Evolutionary conservation across 2,888 invertebrate species (phyloP), one percentile per base, ranked within the genome.

Genomic region (Cantharis nigra): DNA sequence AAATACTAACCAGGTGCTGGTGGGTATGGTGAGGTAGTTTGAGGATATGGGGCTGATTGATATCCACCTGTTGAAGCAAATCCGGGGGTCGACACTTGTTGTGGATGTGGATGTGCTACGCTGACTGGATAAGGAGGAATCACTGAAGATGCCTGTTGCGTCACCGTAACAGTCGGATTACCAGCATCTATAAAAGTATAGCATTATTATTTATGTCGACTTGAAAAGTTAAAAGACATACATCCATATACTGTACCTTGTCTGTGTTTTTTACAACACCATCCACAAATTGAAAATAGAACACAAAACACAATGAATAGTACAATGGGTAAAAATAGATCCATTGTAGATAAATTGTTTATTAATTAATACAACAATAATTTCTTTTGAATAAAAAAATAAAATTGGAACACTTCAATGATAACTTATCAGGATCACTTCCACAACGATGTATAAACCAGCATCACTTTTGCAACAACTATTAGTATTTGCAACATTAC

Each of bases 231-330:
- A 30, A 70, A 16, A 3, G 5, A 80, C 82, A 80, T 78, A 83
- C 82, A 76, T 69, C 82, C 81, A 63, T 81, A 81, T 0, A 83
- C 81, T 13, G 77, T 78, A 16, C 82, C 82, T 72, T 81, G 80
- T 28, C 79, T 65, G 26, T 82, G 80, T 18, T 78, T 79, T 74
- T 82, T 83, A 72, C 82, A 83, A 71, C 82, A 83, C 82, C 82
- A 83, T 9, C 82, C 82, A 71, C 82, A 83, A 16, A 83, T 81
- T 14, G 82, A 81, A 76, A 83, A 83, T 20, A 83, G 18, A 7
- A 83, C 78, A 71, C 80, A 83, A 74, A 83, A 83, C 5, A 83
- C 78, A 33, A 83, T 80, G 49, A 83, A 78, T 4, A 83, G 67
- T 16, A 78, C 79, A 74, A 83, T 82, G 4, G 81, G 81, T 20